phyloP scores from a whole-genome alignment of 2,797 vertebrate genomes.

The Kryptopterus vitreolus region DNA sequence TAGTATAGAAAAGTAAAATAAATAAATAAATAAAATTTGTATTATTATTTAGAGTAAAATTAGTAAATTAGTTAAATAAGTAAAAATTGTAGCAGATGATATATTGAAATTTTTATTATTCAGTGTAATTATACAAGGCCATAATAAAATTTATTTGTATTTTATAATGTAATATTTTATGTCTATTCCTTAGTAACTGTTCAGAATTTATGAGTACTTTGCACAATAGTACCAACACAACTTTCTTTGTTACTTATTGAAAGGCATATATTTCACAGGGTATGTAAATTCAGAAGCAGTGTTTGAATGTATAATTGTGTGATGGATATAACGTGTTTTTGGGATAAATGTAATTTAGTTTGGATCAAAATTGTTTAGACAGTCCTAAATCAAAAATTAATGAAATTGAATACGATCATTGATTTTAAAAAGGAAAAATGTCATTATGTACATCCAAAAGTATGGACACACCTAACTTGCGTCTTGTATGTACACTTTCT shows the following conservation, averaged over 20 bases:
- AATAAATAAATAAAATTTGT: too few species aligned
- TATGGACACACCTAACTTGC: background rate
- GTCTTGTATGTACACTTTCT: background rate
- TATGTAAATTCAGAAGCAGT: background rate
- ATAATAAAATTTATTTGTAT: background rate
- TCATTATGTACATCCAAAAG: background rate
- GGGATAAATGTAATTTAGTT: background rate
- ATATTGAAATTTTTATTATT: background rate
- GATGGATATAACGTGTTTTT: too few species aligned
- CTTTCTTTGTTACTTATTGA: background rate
- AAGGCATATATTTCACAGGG: background rate
- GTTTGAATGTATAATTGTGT: too few species aligned
- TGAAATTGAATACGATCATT: background rate
- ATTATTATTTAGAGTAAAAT: too few species aligned
- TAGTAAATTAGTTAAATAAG: too few species aligned
- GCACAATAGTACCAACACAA: background rate
- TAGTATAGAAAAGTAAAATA: too few species aligned
- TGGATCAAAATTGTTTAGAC: background rate
- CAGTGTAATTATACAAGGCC: background rate
- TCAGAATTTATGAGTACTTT: constrained; percentile 9
- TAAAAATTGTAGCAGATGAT: too few species aligned
- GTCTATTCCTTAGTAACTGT: background rate
- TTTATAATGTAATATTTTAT: constrained; percentile 1
- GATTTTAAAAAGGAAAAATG: background rate
- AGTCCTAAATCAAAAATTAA: background rate